These are phyloP conservation scores for Ditula angustiorana DNA, from an alignment of 2,888 invertebrate genomes.

Conservation along the genomic window DNA sequence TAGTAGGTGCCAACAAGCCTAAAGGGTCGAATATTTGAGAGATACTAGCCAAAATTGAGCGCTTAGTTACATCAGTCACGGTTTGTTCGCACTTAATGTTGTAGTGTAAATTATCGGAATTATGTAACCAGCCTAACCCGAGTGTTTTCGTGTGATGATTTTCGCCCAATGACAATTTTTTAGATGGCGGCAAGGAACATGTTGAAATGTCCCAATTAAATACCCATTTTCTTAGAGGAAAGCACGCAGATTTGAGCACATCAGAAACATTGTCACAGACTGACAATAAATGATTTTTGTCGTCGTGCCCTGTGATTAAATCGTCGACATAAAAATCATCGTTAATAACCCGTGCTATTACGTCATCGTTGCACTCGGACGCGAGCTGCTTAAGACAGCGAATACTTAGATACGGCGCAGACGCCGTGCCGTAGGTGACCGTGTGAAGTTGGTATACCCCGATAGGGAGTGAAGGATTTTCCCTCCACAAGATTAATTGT, in stretches of 20 bases:
- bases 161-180: conserved; percentile 25
- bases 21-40: conserved; percentile 41
- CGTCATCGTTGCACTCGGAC: conserved; percentile 47
- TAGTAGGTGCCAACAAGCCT: conserved; percentile 36
- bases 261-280: background rate
- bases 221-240: conserved; percentile 3
- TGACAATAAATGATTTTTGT: conserved; percentile 20
- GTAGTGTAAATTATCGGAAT: conserved; percentile 37
- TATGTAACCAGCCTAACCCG: conserved; percentile 40
- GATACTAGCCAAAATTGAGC: conserved; percentile 37
- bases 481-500: conserved; percentile 56
- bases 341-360: conserved; percentile 43
- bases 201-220: too few species aligned
- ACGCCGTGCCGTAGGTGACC: conserved; percentile 50
- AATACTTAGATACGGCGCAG: conserved; percentile 52
- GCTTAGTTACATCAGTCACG: conserved; percentile 38
- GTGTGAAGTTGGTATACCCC: conserved; percentile 48
- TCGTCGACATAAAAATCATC: conserved; percentile 48
- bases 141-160: conserved; percentile 38
- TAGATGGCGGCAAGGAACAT: background rate
- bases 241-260: background rate
- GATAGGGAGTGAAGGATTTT: conserved; percentile 43
- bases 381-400: conserved; percentile 52
- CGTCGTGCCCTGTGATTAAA: conserved; percentile 44
- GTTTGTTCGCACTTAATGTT: conserved; percentile 21